These are phyloP conservation scores for Sinocyclocheilus anshuiensis DNA, from an alignment of 2,113 vertebrate genomes.

Conservation along the genomic window DNA sequence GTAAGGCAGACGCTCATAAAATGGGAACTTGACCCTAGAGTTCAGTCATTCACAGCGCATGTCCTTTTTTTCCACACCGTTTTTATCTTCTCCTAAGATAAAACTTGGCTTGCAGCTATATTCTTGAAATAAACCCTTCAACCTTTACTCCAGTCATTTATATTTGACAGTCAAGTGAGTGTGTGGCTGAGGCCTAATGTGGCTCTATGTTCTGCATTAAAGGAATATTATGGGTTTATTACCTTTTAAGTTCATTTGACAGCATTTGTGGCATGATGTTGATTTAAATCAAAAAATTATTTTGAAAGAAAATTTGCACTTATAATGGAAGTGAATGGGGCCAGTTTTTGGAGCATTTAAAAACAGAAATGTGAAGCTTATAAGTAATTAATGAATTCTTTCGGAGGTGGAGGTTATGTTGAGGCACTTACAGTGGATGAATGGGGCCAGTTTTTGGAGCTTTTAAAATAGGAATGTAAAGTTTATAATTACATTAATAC, in stretches of 20 bases:
- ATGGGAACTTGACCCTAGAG: conserved; percentile 4
- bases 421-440: too few relatives aligned
- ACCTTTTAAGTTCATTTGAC: neutral
- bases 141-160: conserved; percentile 15
- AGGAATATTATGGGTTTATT: conserved; percentile 5
- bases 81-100: conserved; percentile 24
- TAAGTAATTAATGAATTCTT: neutral
- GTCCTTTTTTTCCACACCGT: conserved; percentile 8
- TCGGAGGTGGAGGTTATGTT: too few relatives aligned
- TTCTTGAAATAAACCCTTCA: conserved; percentile 17
- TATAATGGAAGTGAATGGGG: neutral
- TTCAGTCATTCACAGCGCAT: conserved; percentile 10
- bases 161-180: conserved; percentile 11
- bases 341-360: neutral
- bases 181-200: conserved; percentile 35
- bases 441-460: too few relatives aligned
- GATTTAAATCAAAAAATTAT: neutral
- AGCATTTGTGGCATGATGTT: neutral
- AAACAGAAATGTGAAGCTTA: neutral
- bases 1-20: conserved; percentile 10
- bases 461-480: too few relatives aligned
- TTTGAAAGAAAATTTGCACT: neutral
- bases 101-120: conserved; percentile 39
- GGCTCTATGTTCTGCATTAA: conserved; percentile 29
- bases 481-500: too few relatives aligned